Evolutionary conservation across 2,888 invertebrate genomes (phyloP), one percentile per base, ranked within the genome.

Genomic region (Achlya flavicornis): DNA sequence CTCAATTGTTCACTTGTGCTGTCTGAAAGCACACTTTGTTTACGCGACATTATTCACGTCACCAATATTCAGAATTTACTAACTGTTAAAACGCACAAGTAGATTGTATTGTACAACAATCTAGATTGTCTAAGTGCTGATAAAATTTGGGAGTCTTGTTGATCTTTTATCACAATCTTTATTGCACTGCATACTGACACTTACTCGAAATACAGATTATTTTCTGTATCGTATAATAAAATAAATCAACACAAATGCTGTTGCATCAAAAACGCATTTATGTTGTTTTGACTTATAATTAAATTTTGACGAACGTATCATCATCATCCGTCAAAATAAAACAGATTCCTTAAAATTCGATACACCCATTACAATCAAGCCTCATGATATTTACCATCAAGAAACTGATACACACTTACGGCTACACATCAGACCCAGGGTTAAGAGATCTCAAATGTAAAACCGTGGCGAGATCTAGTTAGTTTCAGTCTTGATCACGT

Each of bases 1-100:
- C 19, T 53, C 53, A 19, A 6, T 63, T 43, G 62, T 63, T 62
- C 61, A 60, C 46, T n/a, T 6, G 46, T 5, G n/a, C 12, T 14
- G 4, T 46, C 46, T 6, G 46, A 14, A 10, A 6, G 2, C n/a
- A 10, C 46, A 46, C 46, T 46, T 6, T 2, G n/a, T 46, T 46
- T 46, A 6, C 46, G 46, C n/a, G n/a, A 46, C 46, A 46, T 46
- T n/a, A 10, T 46, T 46, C n/a, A 3, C 14, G 12, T 14, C 43
- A 41, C 46, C n/a, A 46, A 46, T n/a, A 46, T 46, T 14, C n/a
- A 5, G 43, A 38, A 10, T 8, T 43, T 14, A 14, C 14, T 4
- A 8, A 43, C 14, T 43, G 43, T 43, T 7, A 1, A 14, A 43
- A 43, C 14, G n/a, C n/a, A 46, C 7, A n/a, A 14, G 46, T 46